Evolutionary conservation across 1,140 invertebrate genomes (phyloP).

Genomic region (Gonatopus flavifemur): DNA sequence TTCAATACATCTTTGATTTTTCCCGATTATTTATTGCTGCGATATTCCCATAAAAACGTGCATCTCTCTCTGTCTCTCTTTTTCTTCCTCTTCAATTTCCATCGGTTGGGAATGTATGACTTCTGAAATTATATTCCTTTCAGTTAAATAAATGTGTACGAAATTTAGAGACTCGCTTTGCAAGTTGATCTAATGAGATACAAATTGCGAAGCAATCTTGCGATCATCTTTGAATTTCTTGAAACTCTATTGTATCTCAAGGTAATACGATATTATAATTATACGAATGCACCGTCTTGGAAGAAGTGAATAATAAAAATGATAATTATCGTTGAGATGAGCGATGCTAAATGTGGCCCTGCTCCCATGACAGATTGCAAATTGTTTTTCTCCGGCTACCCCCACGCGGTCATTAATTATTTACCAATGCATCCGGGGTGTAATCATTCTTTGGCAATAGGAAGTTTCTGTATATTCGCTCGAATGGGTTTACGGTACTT

Average conservation of each 20-base stretch:
- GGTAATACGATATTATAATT: no score
- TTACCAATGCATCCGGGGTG: no score
- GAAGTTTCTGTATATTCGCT: no score
- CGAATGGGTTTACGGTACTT: no score
- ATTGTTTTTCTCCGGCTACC: no score
- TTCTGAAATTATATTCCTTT: constrained; percentile 6
- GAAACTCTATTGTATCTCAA: neutral
- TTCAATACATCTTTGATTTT: neutral
- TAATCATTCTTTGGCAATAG: no score
- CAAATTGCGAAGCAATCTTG: neutral
- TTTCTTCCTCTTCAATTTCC: neutral
- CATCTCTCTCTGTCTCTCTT: neutral
- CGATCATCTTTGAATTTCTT: constrained; percentile 2
- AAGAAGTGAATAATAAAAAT: no score
- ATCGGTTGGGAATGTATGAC: constrained; percentile 3
- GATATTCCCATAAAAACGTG: constrained; percentile 10
- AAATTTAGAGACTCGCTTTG: neutral
- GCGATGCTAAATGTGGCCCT: no score
- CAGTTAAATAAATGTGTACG: constrained; percentile 8
- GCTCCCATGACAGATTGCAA: no score
- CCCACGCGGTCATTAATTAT: no score
- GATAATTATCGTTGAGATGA: no score
- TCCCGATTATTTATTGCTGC: neutral
- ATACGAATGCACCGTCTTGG: no score
- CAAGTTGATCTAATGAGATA: neutral